Base-by-base conservation (phyloP, 1,140 invertebrate genomes). In the Bombus waltoni region DNA sequence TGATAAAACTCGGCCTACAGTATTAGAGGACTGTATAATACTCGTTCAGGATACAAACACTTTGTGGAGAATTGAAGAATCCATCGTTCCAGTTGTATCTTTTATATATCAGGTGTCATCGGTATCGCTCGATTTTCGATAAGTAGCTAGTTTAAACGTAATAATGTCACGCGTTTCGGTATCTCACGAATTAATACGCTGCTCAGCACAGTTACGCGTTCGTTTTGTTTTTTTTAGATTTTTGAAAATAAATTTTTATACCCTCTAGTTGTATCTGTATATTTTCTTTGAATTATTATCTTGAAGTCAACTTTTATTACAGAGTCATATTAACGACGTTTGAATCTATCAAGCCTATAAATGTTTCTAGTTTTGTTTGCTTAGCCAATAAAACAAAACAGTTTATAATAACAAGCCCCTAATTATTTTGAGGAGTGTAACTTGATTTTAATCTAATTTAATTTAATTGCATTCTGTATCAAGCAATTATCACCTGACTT, bases 1-100 rank as follows among this genome's bases (percentile, higher is more conserved):
- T 89, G 88, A 89, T 89, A 87, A 83, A 87, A 85, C 88, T 89
- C 88, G 88, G 88, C 88, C 88, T 89, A 89, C 88, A 89, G 72
- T 89, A 89, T 85, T 89, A 81, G 73, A 68, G 47, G 62, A 85
- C 70, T 71, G 78, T 74, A 68, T 57, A 74, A 81, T 65, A 81
- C 77, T 85, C 82, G 82, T 47, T 65, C 68, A 38, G 57, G 35
- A 57, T 66, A 28, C 42, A 53, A 35, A 57, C 28, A 53, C 13
- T 22, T 25, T 22, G 18, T 25, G 82, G 10, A 53, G 32, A 68
- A 47, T 66, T 28, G n/a, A 44, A 68, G 28, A 76, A 40, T 62
- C 35, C 38, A 73, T 44, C 32, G 9, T 57, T 77, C 25, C 32
- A 11, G n/a, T 35, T 76, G 38, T 66, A 74, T 35, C 35, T 35